A percentile compares a stretch with the other conserved stretches of the same genome.
Evolutionary conservation across 2,113 vertebrate genomes (phyloP).

Genomic region (Rhinichthys klamathensis): DNA sequence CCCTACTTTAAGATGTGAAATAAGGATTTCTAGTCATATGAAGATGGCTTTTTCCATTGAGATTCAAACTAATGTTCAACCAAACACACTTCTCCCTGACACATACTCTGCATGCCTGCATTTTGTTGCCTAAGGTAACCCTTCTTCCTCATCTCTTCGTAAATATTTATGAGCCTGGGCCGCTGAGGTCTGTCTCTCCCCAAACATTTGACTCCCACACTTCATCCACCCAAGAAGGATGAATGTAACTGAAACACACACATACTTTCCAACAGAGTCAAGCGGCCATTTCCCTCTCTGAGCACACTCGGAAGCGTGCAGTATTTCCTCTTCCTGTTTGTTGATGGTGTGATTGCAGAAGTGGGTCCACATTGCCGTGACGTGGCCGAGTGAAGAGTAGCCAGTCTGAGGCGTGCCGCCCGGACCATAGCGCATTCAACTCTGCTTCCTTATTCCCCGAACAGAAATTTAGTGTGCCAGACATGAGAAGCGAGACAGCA

Average conservation of each 20-base stretch:
- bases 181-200: not conserved
- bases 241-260: conserved; percentile 25
- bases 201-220: conserved; percentile 7
- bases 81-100: not conserved
- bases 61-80: not conserved
- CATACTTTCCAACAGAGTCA: conserved; percentile 15
- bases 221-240: not conserved
- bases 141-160: not conserved
- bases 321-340: conserved; percentile 37
- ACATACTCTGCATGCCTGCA: not conserved
- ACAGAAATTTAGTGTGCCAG: not conserved
- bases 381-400: not conserved
- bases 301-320: conserved; percentile 9
- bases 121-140: not conserved
- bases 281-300: conserved; percentile 23
- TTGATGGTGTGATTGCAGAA: conserved; percentile 1
- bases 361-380: not conserved
- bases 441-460: conserved; percentile 20
- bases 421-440: not conserved
- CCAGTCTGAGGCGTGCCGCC: not conserved
- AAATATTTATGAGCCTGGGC: conserved; percentile 2
- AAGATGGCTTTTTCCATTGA: not conserved
- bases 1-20: not conserved
- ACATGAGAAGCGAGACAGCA: not conserved
- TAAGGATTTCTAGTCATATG: not conserved